These are phyloP conservation scores for Nomada lathburiana DNA, from an alignment of 2,888 invertebrate species.

Conservation along the genomic window DNA sequence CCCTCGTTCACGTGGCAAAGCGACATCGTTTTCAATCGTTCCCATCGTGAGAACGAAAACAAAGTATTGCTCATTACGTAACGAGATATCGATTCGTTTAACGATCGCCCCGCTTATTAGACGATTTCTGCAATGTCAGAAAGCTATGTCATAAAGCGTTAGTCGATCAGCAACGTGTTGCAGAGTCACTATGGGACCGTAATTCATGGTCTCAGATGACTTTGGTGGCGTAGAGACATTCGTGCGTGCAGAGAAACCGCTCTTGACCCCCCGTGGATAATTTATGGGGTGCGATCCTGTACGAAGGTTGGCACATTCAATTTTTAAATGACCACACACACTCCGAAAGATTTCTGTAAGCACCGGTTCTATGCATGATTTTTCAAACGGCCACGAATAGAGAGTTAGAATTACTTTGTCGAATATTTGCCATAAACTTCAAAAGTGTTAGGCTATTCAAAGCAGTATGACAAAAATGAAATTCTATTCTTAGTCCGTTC, in stretches of 20 bases:
- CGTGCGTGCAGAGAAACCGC: constrained; percentile 56
- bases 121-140: constrained; percentile 6
- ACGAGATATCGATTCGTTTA: constrained; percentile 19
- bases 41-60: not conserved
- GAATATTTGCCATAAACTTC: too few species aligned
- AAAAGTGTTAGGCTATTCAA: too few species aligned
- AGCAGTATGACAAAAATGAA: not conserved
- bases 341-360: constrained; percentile 22
- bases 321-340: constrained; percentile 57
- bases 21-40: constrained; percentile 2
- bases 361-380: constrained; percentile 6
- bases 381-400: constrained; percentile 11
- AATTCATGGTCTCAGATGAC: constrained; percentile 63
- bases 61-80: constrained; percentile 22
- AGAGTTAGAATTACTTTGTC: too few species aligned
- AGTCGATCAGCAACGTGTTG: constrained; percentile 64
- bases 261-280: constrained; percentile 68
- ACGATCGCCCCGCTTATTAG: not conserved
- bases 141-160: constrained; percentile 29
- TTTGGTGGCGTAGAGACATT: constrained; percentile 66
- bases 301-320: constrained; percentile 50
- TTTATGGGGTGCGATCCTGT: constrained; percentile 71
- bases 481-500: not conserved
- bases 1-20: not conserved
- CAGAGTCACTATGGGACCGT: constrained; percentile 65